Evolutionary conservation across 2,888 invertebrate species (phyloP), one percentile per base, ranked within the genome.

Genomic region (Agriopis aurantiaria): DNA sequence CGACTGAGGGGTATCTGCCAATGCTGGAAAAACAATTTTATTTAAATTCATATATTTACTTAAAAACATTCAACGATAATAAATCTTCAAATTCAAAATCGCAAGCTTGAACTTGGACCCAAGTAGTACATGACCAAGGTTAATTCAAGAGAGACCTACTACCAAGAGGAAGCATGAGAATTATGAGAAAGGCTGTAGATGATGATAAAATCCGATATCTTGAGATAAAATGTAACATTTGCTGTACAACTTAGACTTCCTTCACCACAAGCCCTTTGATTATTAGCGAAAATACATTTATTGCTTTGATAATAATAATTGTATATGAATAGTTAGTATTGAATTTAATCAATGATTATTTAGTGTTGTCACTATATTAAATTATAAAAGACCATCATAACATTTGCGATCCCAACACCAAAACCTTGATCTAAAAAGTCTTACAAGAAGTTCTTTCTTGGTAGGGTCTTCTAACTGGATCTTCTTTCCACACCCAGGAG

Each of bases 1-100:
- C 98, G 98, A 81, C 99, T 99, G 62, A 99, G 87, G 0, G 99
- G 98, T 65, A 99, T 98, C 92, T 99, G 99, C 99, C 99, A 99
- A 85, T 99, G 99, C 98, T 98, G 86, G 12, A 94, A 95, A 4
- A 69, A 23, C 17, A 23, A 23, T 23, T 23, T 23, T 11, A 49
- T 60, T n/a, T 43, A 51, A 41, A n/a, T 10, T 48, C 14, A 33
- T 23, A 23, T 23, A 23, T 23, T 23, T 23, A 23, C 17, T 23
- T 23, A 23, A 45, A 45, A 45, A 0, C 43, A 40, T 56, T 40
- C 3, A 43, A 43, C 33, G 45, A 48, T 46, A 46, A 10, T 46
- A 46, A 46, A 12, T 46, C 3, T 4, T 6, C 12, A 46, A 33
- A 0, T 46, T 46, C 5, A 46, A 46, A 46, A 46, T 12, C 10